Evolutionary conservation across 2,888 invertebrate species (phyloP).

Genomic region (Odontomyia ornata): DNA sequence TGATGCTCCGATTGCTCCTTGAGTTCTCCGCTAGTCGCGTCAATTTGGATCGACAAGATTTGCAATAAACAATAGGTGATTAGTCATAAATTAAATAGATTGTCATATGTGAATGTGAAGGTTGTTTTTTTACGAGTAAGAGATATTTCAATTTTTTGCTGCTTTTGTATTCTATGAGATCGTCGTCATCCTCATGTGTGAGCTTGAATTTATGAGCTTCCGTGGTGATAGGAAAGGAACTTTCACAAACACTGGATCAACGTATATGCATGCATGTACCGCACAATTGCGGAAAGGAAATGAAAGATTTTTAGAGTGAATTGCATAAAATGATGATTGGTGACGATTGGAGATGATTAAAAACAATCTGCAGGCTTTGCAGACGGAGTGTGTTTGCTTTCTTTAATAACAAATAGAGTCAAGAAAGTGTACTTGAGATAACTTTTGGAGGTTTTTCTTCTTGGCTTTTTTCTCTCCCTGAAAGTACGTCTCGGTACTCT

Average conservation of each 20-base stretch:
- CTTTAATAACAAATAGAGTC: too few relatives aligned
- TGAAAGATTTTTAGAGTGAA: neutral
- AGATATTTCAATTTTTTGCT: too few relatives aligned
- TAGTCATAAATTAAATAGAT: conserved; percentile 29
- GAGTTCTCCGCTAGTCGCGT: too few relatives aligned
- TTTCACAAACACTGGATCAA: conserved; percentile 8
- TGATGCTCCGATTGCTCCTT: conserved; percentile 1
- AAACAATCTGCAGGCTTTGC: too few relatives aligned
- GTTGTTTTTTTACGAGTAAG: neutral
- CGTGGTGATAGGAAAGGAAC: conserved; percentile 6
- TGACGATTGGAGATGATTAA: neutral
- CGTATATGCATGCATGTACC: too few relatives aligned
- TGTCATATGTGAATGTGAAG: conserved; percentile 33
- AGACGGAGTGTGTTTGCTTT: too few relatives aligned
- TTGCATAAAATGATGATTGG: neutral
- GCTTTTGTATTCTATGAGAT: neutral
- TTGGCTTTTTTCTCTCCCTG: neutral
- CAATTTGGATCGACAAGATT: neutral
- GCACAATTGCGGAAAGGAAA: neutral
- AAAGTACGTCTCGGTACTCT: neutral
- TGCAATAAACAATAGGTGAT: conserved; percentile 36
- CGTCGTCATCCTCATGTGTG: neutral
- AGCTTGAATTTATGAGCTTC: conserved; percentile 6
- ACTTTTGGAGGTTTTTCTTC: too few relatives aligned
- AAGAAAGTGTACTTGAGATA: too few relatives aligned